A percentile compares a stretch with the other conserved stretches of the same genome.
phyloP scores from a whole-genome alignment of 2,113 vertebrate species.

The Ariopsis seemanni region DNA sequence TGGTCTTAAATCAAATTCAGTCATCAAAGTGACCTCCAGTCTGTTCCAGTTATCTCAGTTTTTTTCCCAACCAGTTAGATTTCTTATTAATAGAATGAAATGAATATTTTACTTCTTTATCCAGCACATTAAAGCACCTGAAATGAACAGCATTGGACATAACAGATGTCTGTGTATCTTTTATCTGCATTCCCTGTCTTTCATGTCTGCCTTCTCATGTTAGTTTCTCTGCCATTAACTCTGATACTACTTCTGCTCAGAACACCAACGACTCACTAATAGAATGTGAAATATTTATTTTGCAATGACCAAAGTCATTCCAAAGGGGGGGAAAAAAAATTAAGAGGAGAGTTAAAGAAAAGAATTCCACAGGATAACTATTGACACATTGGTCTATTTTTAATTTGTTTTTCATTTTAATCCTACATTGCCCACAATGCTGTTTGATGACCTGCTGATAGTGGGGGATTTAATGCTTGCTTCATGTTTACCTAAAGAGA shows the following conservation, averaged over 20 bases:
- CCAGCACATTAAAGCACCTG: conserved; percentile 45
- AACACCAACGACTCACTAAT: background rate
- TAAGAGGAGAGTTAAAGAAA: background rate
- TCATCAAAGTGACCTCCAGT: background rate
- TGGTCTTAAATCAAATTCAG: background rate
- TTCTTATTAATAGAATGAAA: conserved; percentile 56
- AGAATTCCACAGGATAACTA: background rate
- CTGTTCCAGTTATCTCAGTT: conserved; percentile 22
- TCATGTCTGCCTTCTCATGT: background rate
- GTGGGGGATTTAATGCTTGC: too few species aligned
- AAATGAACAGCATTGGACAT: conserved; percentile 25
- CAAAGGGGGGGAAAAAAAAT: background rate
- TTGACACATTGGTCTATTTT: background rate
- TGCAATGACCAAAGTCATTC: background rate
- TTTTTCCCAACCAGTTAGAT: conserved; percentile 32
- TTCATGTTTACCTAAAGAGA: too few species aligned
- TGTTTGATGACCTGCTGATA: too few species aligned
- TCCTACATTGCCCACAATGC: too few species aligned
- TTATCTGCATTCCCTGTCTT: conserved; percentile 35
- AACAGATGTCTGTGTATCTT: conserved; percentile 44
- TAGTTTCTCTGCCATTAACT: background rate
- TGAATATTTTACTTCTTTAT: conserved; percentile 56
- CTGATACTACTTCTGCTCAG: background rate
- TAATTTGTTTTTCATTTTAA: too few species aligned
- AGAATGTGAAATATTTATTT: background rate